phyloP scores from a whole-genome alignment of 30 jellyfish, hydroid and myxozoan species.

The Hydractinia echinata region DNA sequence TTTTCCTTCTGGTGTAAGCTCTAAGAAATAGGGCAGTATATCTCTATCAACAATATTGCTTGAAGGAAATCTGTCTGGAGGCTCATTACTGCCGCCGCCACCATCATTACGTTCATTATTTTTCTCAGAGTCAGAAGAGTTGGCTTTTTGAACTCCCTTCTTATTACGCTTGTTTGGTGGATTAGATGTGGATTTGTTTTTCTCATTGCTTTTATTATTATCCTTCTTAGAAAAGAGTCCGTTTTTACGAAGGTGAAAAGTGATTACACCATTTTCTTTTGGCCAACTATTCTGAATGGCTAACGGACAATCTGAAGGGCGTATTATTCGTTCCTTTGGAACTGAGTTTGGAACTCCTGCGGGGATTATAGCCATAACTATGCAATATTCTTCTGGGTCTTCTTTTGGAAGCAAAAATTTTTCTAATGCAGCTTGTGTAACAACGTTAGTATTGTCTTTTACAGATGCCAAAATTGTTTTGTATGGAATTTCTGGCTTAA shows the following conservation, averaged over 20 bases:
- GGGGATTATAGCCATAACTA: slow-evolving; percentile 94
- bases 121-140: background rate
- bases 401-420: slow-evolving; percentile 78
- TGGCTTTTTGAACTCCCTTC: slow-evolving; percentile 23
- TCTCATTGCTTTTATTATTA: slow-evolving; percentile 41
- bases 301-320: slow-evolving; percentile 85
- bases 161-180: slow-evolving; percentile 24
- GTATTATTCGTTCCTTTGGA: slow-evolving; percentile 69
- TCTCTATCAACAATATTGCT: slow-evolving; percentile 33
- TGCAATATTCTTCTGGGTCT: slow-evolving; percentile 74
- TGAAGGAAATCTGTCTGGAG: background rate
- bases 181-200: slow-evolving; percentile 22
- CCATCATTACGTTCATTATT: too few relatives aligned
- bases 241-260: slow-evolving; percentile 75
- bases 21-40: slow-evolving; percentile 59
- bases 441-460: slow-evolving; percentile 67
- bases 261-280: slow-evolving; percentile 74
- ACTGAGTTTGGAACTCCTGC: slow-evolving; percentile 73
- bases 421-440: slow-evolving; percentile 90
- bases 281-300: slow-evolving; percentile 99
- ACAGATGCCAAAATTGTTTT: slow-evolving; percentile 86
- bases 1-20: slow-evolving; percentile 61
- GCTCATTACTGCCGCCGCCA: slow-evolving; percentile 44
- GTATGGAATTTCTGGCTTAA: slow-evolving; percentile 94
- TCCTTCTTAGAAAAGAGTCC: slow-evolving; percentile 39